These are phyloP conservation scores for Athetis lepigone DNA, from an alignment of 2,888 invertebrate genomes.

Conservation along the genomic window DNA sequence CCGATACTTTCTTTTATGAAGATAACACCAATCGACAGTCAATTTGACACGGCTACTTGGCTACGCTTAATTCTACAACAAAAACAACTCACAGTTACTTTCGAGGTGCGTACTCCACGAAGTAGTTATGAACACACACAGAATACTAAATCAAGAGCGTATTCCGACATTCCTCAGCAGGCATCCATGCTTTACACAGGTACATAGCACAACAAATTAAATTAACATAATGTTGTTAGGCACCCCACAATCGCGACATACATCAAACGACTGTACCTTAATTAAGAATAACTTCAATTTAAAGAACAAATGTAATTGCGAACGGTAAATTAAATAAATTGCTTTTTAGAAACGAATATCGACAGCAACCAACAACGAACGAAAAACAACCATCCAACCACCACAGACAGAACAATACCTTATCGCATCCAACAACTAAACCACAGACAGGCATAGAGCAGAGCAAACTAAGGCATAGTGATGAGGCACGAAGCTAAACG, in stretches of 20 bases:
- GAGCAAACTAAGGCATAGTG: slow-evolving; percentile 18
- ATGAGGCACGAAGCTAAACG: slow-evolving; percentile 11
- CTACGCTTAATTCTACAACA: slow-evolving; percentile 63
- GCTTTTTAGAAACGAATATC: slow-evolving; percentile 15
- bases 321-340: slow-evolving; percentile 16
- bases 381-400: slow-evolving; percentile 33
- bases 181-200: slow-evolving; percentile 72
- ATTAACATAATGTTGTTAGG: slow-evolving; percentile 75
- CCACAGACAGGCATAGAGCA: slow-evolving; percentile 1
- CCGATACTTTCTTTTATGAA: slow-evolving; percentile 69
- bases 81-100: slow-evolving; percentile 70
- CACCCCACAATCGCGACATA: slow-evolving; percentile 32
- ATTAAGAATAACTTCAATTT: neutral
- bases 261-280: slow-evolving; percentile 31
- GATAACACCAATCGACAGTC: slow-evolving; percentile 67
- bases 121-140: slow-evolving; percentile 75
- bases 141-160: slow-evolving; percentile 80
- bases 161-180: slow-evolving; percentile 79
- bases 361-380: slow-evolving; percentile 45
- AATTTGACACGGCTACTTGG: slow-evolving; percentile 64
- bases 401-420: no score
- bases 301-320: slow-evolving; percentile 3
- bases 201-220: slow-evolving; percentile 73
- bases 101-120: slow-evolving; percentile 67
- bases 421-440: no score